These are phyloP conservation scores for Coelopa frigida DNA, from an alignment of 1,140 invertebrate genomes.

Conservation along the genomic window DNA sequence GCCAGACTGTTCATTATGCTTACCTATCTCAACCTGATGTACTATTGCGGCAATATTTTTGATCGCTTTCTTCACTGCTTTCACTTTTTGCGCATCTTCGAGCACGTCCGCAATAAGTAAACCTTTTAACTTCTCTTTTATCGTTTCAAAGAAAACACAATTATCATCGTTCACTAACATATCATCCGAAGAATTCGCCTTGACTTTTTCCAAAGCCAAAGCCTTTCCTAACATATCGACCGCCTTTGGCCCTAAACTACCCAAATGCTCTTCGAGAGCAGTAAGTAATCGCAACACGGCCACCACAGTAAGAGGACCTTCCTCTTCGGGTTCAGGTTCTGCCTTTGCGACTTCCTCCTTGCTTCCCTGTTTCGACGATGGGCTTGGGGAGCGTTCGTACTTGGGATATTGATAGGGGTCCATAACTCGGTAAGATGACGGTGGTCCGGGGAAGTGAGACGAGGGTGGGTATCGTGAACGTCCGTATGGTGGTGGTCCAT, in stretches of 20 bases:
- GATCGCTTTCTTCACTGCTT: slow-evolving; percentile 46
- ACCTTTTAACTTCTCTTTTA: slow-evolving; percentile 77
- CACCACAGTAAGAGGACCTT: slow-evolving; percentile 53
- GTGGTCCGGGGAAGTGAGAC: slow-evolving; percentile 1
- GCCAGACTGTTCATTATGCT: no score
- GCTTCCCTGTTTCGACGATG: slow-evolving; percentile 7
- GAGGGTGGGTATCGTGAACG: slow-evolving; percentile 8
- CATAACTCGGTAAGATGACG: slow-evolving; percentile 9
- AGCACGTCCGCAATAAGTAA: slow-evolving; percentile 69
- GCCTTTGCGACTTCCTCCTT: no score
- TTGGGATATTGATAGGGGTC: slow-evolving; percentile 15
- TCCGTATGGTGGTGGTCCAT: neutral
- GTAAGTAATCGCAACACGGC: slow-evolving; percentile 64
- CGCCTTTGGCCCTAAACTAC: slow-evolving; percentile 69
- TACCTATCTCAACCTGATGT: slow-evolving; percentile 55
- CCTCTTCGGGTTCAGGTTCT: slow-evolving; percentile 18
- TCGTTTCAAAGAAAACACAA: slow-evolving; percentile 69
- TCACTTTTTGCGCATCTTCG: slow-evolving; percentile 46
- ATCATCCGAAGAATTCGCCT: slow-evolving; percentile 65
- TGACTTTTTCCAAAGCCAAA: slow-evolving; percentile 61
- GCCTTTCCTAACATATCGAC: slow-evolving; percentile 65
- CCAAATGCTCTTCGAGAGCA: slow-evolving; percentile 70
- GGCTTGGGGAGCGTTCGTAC: slow-evolving; percentile 8
- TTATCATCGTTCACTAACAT: slow-evolving; percentile 62
- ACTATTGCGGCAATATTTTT: slow-evolving; percentile 61